Percentiles rank a stretch among this genome's conserved stretches.
Evolutionary conservation across 2,797 vertebrate species (phyloP).

Genomic region (Dermochelys coriacea): DNA sequence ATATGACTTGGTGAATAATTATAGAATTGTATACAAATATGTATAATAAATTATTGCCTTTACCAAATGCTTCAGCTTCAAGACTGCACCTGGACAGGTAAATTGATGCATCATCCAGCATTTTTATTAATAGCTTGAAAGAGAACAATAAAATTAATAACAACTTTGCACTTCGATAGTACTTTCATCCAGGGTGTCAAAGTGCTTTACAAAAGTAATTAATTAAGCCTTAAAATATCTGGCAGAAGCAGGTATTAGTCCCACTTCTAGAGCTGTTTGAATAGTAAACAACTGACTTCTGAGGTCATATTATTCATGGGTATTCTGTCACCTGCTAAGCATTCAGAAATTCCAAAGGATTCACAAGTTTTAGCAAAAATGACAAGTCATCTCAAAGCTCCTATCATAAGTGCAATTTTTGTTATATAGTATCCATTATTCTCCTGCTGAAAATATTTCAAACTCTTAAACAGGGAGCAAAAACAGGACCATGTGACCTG

Average conservation of each 20-base stretch:
- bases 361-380: background rate
- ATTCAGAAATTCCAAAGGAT: background rate
- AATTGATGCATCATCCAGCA: background rate
- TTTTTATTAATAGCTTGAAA: background rate
- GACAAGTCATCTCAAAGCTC: background rate
- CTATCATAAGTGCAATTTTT: background rate
- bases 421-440: background rate
- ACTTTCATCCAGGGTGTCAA: background rate
- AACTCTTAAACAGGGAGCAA: background rate
- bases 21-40: background rate
- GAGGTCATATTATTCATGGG: fast-evolving
- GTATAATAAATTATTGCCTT: background rate
- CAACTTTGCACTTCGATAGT: fast-evolving
- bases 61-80: fast-evolving
- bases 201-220: background rate
- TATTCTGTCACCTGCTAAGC: background rate
- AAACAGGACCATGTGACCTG: background rate
- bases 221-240: background rate
- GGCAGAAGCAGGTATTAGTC: fast-evolving
- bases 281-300: background rate
- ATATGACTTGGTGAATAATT: background rate
- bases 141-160: background rate
- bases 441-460: background rate
- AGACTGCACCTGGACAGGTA: background rate
- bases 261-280: background rate